phyloP scores from a whole-genome alignment of 1,140 invertebrate species.

The Hylyphantes graminicola region DNA sequence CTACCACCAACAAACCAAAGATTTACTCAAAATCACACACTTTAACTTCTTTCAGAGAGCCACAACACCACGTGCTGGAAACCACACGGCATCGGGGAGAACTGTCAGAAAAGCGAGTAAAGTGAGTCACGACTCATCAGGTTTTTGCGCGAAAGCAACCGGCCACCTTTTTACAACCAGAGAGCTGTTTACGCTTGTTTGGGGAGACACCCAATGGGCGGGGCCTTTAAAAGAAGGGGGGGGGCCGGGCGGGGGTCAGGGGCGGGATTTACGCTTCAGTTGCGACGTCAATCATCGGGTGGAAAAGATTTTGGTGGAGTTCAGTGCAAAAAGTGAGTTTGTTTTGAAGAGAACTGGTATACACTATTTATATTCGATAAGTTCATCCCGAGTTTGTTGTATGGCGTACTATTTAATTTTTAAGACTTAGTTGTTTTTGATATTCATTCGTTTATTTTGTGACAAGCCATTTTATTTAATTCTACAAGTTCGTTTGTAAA shows the following conservation, averaged over 20 bases:
- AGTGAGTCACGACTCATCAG: constrained; percentile 37
- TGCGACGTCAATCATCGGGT: neutral
- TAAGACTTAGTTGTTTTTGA: too few relatives aligned
- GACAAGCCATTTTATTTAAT: too few relatives aligned
- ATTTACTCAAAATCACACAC: neutral
- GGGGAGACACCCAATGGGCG: neutral
- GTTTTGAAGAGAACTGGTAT: too few relatives aligned
- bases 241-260: too few relatives aligned
- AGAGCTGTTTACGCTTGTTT: neutral
- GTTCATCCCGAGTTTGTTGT: too few relatives aligned
- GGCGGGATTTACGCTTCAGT: neutral
- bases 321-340: too few relatives aligned
- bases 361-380: too few relatives aligned
- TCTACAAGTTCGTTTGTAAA: too few relatives aligned
- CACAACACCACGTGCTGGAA: constrained; percentile 7
- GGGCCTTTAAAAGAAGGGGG: neutral
- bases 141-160: constrained; percentile 12
- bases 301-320: too few relatives aligned
- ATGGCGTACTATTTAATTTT: too few relatives aligned
- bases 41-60: neutral
- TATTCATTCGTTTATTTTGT: too few relatives aligned
- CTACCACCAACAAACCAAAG: too few relatives aligned
- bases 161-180: constrained; percentile 10
- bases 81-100: neutral
- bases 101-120: constrained; percentile 24